Percentiles rank a stretch among this genome's conserved stretches.
Conservation (phyloP, 2,113 vertebrate species). For the Gorsachius goisagi region DNA sequence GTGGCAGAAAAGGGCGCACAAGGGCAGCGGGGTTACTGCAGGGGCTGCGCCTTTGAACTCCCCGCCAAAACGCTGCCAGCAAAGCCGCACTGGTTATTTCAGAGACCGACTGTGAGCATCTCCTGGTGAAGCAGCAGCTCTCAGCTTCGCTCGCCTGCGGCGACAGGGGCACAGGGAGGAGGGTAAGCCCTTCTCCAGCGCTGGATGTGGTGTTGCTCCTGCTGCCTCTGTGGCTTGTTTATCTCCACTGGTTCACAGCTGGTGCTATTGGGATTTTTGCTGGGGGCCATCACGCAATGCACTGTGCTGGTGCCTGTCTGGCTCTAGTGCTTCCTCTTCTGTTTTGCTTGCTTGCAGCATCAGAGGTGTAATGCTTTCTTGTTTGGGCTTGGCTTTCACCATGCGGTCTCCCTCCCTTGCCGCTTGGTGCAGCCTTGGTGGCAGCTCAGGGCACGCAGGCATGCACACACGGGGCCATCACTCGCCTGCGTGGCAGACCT, state of each 20-base stretch:
- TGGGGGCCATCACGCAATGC: background rate
- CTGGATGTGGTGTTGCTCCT: background rate
- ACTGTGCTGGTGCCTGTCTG: background rate
- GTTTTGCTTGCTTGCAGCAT: background rate
- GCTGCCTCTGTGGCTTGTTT: no score
- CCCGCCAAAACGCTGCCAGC: rapidly evolving
- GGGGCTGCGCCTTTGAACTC: background rate
- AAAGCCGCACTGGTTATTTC: background rate
- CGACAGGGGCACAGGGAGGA: background rate
- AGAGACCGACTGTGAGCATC: rapidly evolving
- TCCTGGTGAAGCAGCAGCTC: background rate
- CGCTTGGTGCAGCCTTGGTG: background rate
- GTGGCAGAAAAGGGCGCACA: rapidly evolving
- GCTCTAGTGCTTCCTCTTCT: background rate
- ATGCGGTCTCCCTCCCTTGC: rapidly evolving
- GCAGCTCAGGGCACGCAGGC: background rate
- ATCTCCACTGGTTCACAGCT: background rate
- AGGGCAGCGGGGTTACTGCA: background rate
- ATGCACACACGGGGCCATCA: background rate
- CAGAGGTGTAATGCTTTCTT: background rate
- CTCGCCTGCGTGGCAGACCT: background rate
- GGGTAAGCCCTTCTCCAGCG: background rate
- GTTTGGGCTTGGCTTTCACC: background rate
- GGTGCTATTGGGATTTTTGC: background rate
- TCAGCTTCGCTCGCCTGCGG: background rate